Conservation (phyloP, 2,888 invertebrate genomes). For the Lamellibrachia satsuma region DNA sequence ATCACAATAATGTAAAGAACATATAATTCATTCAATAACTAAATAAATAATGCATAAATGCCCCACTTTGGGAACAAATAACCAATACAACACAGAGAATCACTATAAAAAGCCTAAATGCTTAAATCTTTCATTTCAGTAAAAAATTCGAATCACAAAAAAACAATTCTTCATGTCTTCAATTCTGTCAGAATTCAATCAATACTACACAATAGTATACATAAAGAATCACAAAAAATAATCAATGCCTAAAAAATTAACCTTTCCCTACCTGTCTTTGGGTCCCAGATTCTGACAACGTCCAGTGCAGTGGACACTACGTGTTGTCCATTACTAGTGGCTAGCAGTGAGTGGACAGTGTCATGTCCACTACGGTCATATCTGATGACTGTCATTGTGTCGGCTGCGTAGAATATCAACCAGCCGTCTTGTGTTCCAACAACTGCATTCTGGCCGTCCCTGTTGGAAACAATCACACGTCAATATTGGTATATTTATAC, state of each 20-base stretch:
- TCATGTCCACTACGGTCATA: background rate
- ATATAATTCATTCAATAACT: too few relatives aligned
- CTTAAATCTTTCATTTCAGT: too few relatives aligned
- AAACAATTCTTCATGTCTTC: too few relatives aligned
- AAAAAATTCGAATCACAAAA: too few relatives aligned
- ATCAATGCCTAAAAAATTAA: background rate
- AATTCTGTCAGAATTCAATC: too few relatives aligned
- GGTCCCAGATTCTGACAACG: background rate
- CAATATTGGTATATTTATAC: background rate
- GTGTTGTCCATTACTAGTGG: background rate
- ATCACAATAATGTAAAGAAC: too few relatives aligned
- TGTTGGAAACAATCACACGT: background rate
- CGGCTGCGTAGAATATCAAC: background rate
- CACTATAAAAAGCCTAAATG: too few relatives aligned
- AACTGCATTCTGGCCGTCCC: background rate
- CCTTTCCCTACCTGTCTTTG: background rate
- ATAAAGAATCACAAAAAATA: background rate
- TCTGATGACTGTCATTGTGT: background rate
- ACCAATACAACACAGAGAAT: too few relatives aligned
- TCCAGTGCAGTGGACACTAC: slow-evolving; percentile 5
- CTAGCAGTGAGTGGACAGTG: background rate
- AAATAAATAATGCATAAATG: too few relatives aligned
- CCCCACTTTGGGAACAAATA: too few relatives aligned
- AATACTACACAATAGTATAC: too few relatives aligned
- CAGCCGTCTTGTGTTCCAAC: background rate